phyloP scores from a whole-genome alignment of 2,888 invertebrate genomes.

The Cecidostiba fungosa region DNA sequence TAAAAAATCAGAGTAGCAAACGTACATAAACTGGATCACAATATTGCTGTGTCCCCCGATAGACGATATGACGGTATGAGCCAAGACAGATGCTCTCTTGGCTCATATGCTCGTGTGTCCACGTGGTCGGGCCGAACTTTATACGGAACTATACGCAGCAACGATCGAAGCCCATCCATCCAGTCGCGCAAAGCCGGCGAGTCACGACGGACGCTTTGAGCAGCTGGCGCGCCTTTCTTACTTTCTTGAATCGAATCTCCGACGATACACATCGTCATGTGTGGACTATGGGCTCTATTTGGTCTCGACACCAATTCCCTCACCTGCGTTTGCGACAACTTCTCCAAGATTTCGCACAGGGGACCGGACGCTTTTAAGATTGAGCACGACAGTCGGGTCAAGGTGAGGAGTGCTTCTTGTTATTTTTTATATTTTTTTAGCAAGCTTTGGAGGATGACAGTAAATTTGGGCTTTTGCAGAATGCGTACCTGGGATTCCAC shows the following conservation, averaged over 20 bases:
- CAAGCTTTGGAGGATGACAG: not conserved
- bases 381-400: conserved; percentile 85
- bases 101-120: not conserved
- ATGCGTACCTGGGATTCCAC: conserved; percentile 86
- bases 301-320: conserved; percentile 83
- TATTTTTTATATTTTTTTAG: conserved; percentile 22
- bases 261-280: conserved; percentile 81
- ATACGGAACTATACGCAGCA: not conserved
- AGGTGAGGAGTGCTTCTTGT: conserved; percentile 77
- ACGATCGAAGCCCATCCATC: not conserved
- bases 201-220: not conserved
- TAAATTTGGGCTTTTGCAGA: conserved; percentile 76
- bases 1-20: too few species aligned
- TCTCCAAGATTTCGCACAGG: conserved; percentile 85
- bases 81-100: not conserved
- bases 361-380: conserved; percentile 90
- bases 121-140: conserved; percentile 3
- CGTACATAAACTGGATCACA: too few species aligned
- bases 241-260: not conserved
- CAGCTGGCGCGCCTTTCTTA: not conserved
- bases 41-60: not conserved
- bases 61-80: not conserved
- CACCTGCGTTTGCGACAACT: conserved; percentile 83
- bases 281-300: conserved; percentile 90
- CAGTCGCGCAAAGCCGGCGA: not conserved